These are phyloP conservation scores for Epiblema foenella DNA, from an alignment of 2,888 invertebrate genomes.

Conservation along the genomic window DNA sequence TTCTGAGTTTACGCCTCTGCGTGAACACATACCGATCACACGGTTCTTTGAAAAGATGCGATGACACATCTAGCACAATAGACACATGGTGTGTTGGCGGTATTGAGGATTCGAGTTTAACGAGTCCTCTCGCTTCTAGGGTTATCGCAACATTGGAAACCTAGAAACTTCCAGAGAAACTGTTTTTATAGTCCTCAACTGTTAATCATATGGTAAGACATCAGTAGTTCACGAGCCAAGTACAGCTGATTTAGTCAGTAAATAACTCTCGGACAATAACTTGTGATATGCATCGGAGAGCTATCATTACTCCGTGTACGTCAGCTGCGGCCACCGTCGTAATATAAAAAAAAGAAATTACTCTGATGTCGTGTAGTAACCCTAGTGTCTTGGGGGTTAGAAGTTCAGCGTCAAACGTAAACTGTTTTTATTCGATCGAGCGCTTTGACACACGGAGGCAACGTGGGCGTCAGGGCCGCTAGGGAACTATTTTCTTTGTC, in stretches of 20 bases:
- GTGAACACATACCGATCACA: no score
- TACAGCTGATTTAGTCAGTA: no score
- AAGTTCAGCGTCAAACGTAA: neutral
- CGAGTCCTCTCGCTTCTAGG: conserved; percentile 48
- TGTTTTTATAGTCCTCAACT: neutral
- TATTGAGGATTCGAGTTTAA: conserved; percentile 54
- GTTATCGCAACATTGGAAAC: neutral
- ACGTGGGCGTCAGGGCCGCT: neutral
- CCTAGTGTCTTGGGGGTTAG: neutral
- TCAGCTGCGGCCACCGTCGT: no score
- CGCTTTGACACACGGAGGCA: conserved; percentile 9
- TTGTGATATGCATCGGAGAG: no score
- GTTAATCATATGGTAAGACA: neutral
- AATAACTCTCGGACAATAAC: no score
- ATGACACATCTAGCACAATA: neutral
- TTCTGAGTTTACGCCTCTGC: no score
- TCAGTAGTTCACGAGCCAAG: no score
- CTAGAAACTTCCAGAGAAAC: neutral
- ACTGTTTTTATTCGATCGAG: conserved; percentile 5
- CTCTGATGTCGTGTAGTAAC: neutral
- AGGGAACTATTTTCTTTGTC: neutral
- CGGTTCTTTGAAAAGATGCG: neutral
- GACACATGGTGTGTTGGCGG: neutral
- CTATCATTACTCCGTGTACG: no score
- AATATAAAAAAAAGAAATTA: no score